Conservation (phyloP, 2,888 invertebrate species). For the Ophion obscuratus region DNA sequence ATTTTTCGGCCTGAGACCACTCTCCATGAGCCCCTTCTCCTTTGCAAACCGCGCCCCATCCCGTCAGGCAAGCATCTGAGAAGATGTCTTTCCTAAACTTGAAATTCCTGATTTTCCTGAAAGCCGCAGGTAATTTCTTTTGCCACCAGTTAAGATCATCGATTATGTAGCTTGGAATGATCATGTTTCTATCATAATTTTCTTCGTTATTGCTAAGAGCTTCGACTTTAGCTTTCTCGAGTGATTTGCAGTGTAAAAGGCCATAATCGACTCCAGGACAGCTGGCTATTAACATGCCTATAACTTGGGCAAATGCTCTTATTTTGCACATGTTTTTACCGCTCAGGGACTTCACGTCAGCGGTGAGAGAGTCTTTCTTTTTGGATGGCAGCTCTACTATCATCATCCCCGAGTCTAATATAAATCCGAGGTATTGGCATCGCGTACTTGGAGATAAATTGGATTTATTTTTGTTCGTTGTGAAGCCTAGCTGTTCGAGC, state of each 20-base stretch:
- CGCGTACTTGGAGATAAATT: constrained; percentile 4
- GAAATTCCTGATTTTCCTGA: constrained; percentile 37
- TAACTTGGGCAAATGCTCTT: constrained; percentile 50
- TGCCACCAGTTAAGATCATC: constrained; percentile 62
- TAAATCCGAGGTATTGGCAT: constrained; percentile 54
- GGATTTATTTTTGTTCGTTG: constrained; percentile 34
- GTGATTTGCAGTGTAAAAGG: no score
- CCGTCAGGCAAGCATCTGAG: no score
- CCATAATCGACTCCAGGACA: no score
- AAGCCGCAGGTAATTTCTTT: constrained; percentile 1
- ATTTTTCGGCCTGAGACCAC: neutral
- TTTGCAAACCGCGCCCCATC: no score
- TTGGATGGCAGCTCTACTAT: constrained; percentile 36
- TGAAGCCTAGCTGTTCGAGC: constrained; percentile 33
- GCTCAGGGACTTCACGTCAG: neutral
- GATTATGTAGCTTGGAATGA: constrained; percentile 11
- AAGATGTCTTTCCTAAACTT: neutral
- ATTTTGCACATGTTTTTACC: constrained; percentile 42
- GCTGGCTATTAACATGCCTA: constrained; percentile 39
- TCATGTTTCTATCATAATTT: constrained; percentile 21
- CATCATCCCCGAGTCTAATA: constrained; percentile 43
- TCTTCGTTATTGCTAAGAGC: constrained; percentile 23
- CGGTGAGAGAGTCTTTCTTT: neutral
- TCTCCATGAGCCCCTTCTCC: no score
- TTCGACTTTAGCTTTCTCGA: neutral